Evolutionary conservation across 2,888 invertebrate species (phyloP), one percentile per base, ranked within the genome.

Genomic region (Drosophila trichaetosa): DNA sequence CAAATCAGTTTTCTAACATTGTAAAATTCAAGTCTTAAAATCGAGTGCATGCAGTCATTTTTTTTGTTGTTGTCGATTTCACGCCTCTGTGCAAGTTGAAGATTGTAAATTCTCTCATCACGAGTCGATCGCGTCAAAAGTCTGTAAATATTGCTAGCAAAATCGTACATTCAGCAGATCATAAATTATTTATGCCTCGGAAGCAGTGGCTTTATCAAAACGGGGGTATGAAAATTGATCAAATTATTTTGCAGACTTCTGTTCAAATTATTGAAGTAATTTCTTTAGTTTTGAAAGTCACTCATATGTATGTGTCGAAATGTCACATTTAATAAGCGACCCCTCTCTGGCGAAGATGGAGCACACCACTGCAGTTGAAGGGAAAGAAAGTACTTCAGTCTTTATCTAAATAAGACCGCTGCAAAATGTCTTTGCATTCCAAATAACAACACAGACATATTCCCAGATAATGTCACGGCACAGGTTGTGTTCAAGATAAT

Each of bases 171-270:
- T 38, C 27, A 66, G 34, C 53, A 36, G 51, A 61, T 69, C 78
- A 72, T 78, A 78, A 78, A 78, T 78, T 72, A 72, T 76, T 76
- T 79, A 78, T 78, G 78, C 79, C 76, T 29, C 4, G 13, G 2
- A 0, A 8, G 59, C 48, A 71, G 79, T 53, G 53, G 4, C 53
- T 10, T 21, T n/a, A 42, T 11, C 11, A 11, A 11, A 18, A 5
- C 11, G 61, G 73, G 57, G 5, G 18, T 13, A n/a, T n/a, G n/a
- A n/a, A n/a, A n/a, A n/a, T n/a, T n/a, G n/a, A n/a, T n/a, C n/a
- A n/a, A n/a, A 18, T 49, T 18, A 29, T 49, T 49, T 10, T 29
- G 18, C 27, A 29, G 27, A 18, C 10, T 10, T 0, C 18, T 40
- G 10, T 8, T 40, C 5, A 13, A n/a, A 18, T 8, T 11, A n/a